Evolutionary conservation across 2,888 invertebrate genomes (phyloP).

Genomic region (Hirudinaria manillensis): DNA sequence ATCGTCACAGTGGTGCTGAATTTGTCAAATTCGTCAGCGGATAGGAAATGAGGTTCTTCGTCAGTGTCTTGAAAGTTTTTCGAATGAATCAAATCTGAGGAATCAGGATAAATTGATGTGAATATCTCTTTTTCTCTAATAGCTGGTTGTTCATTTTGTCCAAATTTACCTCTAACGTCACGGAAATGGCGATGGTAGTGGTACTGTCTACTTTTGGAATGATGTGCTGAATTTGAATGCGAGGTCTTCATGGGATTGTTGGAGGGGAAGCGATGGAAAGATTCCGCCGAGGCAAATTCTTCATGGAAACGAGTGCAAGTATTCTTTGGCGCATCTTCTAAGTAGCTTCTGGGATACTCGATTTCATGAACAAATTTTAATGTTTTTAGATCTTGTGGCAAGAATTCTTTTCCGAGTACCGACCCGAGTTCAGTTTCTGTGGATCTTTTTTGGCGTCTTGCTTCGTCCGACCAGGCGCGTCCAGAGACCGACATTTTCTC

Average conservation of each 20-base stretch:
- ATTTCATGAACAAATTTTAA: neutral
- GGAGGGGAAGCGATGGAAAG: neutral
- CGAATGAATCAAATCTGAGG: no score
- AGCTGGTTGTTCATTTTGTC: no score
- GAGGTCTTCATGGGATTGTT: neutral
- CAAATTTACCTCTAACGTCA: neutral
- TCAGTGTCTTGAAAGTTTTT: no score
- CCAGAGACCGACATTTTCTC: neutral
- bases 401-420: neutral
- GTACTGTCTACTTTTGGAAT: constrained; percentile 3
- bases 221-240: neutral
- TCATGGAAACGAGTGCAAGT: neutral
- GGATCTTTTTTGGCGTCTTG: neutral
- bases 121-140: no score
- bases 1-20: constrained; percentile 39
- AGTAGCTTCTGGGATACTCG: neutral
- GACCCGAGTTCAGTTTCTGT: neutral
- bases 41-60: neutral
- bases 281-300: neutral
- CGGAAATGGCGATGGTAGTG: neutral
- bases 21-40: neutral
- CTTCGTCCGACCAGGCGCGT: neutral
- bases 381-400: neutral
- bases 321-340: neutral
- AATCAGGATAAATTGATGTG: no score